phyloP scores from a whole-genome alignment of 2,113 vertebrate genomes.

The Hippoglossus stenolepis region DNA sequence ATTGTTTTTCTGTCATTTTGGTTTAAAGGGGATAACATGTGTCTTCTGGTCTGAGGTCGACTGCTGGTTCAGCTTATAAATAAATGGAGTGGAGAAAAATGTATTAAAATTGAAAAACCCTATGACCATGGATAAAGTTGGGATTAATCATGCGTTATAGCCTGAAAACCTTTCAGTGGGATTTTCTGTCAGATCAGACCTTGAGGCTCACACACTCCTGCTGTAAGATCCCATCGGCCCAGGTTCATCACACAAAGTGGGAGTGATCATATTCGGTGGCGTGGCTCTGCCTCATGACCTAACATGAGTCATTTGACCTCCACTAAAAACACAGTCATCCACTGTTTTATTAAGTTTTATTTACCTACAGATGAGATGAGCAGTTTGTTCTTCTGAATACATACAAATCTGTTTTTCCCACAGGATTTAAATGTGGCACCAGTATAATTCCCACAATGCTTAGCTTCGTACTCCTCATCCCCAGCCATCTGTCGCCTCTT shows the following conservation, averaged over 20 bases:
- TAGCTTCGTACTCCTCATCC: slow-evolving; percentile 15
- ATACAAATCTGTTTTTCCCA: background rate
- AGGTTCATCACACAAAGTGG: background rate
- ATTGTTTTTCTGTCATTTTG: no score
- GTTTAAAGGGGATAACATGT: no score
- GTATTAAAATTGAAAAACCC: background rate
- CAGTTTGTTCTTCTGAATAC: background rate
- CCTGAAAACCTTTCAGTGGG: background rate
- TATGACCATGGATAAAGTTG: background rate
- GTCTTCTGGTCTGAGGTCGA: background rate
- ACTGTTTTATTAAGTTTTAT: background rate
- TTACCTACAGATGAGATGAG: background rate
- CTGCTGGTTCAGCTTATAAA: background rate
- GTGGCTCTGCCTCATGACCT: background rate
- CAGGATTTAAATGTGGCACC: slow-evolving; percentile 15
- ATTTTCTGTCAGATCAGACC: background rate
- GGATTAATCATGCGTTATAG: background rate
- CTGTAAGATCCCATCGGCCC: background rate
- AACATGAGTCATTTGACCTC: background rate
- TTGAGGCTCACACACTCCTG: background rate
- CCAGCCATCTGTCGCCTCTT: slow-evolving; percentile 48
- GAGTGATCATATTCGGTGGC: background rate
- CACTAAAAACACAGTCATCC: background rate
- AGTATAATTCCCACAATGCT: slow-evolving; percentile 51
- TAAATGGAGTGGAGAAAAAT: background rate